These are phyloP conservation scores for Liopterus haemorrhoidalis DNA, from an alignment of 2,888 invertebrate species.

Conservation along the genomic window DNA sequence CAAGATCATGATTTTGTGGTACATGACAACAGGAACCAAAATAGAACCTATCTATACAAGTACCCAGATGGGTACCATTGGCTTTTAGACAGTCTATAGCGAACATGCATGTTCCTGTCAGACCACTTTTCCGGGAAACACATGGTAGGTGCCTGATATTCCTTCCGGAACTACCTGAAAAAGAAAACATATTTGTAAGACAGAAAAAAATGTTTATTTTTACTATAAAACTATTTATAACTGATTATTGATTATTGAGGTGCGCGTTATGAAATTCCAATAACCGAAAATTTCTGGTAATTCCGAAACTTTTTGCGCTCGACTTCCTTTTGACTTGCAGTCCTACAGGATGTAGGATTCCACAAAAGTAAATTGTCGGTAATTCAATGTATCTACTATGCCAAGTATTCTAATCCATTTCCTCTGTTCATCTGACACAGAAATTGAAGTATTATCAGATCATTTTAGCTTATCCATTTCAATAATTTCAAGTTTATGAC, in stretches of 20 bases:
- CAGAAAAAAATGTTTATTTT: neutral
- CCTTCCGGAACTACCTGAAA: constrained; percentile 70
- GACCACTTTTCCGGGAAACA: constrained; percentile 70
- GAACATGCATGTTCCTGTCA: constrained; percentile 87
- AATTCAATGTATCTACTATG: too few relatives aligned
- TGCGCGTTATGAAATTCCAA: too few relatives aligned
- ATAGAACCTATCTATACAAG: constrained; percentile 89
- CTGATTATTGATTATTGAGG: too few relatives aligned
- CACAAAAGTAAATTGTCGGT: too few relatives aligned
- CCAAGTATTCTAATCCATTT: too few relatives aligned
- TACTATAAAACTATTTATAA: too few relatives aligned
- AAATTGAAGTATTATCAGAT: too few relatives aligned
- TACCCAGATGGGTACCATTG: constrained; percentile 85
- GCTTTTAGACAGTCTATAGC: constrained; percentile 87
- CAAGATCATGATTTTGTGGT: constrained; percentile 52
- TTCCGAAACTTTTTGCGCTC: neutral
- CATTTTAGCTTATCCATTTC: too few relatives aligned
- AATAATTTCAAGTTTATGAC: too few relatives aligned
- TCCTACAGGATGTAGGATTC: too few relatives aligned
- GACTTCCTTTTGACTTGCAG: neutral
- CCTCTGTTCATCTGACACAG: too few relatives aligned
- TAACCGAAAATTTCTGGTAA: neutral
- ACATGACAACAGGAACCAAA: constrained; percentile 89
- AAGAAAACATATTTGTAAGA: constrained; percentile 36
- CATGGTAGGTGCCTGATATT: constrained; percentile 87